Evolutionary conservation across 1,140 invertebrate genomes (phyloP).

Genomic region (Copidosoma floridanum): DNA sequence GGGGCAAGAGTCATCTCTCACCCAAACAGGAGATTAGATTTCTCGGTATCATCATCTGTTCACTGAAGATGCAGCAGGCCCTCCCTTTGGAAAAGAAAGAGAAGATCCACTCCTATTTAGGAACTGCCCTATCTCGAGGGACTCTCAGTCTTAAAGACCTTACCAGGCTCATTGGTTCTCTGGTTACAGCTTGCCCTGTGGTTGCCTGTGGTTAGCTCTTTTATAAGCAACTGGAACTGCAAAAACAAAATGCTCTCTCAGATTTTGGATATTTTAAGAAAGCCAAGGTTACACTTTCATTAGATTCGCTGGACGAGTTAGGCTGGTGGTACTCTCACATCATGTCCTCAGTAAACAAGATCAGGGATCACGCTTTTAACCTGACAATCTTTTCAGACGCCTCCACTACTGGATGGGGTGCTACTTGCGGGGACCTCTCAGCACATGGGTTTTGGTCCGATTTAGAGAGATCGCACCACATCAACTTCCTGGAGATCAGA

Average conservation of each 20-base stretch:
- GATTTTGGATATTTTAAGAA: no score
- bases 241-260: background rate
- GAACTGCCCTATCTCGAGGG: no score
- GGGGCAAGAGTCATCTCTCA: background rate
- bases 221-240: conserved; percentile 16
- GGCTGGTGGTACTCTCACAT: conserved; percentile 6
- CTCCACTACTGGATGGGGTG: conserved; percentile 19
- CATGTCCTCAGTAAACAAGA: background rate
- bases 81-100: background rate
- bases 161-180: background rate
- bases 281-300: background rate
- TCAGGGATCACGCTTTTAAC: background rate
- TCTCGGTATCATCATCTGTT: background rate
- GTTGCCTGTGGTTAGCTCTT: background rate
- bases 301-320: conserved; percentile 1
- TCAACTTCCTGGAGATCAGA: conserved; percentile 24
- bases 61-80: background rate
- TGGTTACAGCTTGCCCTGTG: background rate
- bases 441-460: conserved; percentile 18
- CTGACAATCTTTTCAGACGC: conserved; percentile 22
- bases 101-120: background rate
- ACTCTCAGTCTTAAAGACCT: conserved; percentile 4
- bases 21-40: background rate
- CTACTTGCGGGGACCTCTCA: conserved; percentile 30
- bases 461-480: background rate